Conservation (phyloP, 2,797 vertebrate genomes). For the Chaenodraco wilsoni region DNA sequence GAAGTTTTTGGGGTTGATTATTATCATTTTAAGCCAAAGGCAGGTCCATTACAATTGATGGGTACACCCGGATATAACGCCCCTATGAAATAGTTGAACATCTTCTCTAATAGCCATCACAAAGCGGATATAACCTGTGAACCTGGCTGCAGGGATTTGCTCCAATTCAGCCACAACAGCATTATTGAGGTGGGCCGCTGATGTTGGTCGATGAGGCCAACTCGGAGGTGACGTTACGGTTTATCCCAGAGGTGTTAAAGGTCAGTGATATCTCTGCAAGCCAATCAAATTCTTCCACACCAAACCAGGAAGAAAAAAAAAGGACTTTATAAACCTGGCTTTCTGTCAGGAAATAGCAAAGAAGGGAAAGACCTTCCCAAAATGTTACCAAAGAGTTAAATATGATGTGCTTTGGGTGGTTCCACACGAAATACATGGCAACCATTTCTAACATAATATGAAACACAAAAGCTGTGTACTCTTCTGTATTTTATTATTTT, state of each 20-base stretch:
- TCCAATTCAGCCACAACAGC: neutral
- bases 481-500: no score
- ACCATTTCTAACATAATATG: no score
- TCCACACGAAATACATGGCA: no score
- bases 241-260: neutral
- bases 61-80: neutral
- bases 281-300: neutral
- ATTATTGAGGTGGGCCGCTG: neutral
- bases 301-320: neutral
- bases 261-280: neutral
- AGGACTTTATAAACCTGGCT: neutral
- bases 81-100: neutral
- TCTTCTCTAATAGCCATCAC: neutral
- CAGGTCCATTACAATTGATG: neutral
- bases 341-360: neutral
- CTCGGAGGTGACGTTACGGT: neutral
- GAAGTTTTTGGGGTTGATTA: slow-evolving; percentile 29
- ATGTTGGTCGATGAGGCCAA: neutral
- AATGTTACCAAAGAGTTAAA: neutral
- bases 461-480: no score
- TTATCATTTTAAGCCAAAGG: slow-evolving; percentile 18
- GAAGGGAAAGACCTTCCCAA: neutral
- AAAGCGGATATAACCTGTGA: neutral
- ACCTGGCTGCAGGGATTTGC: neutral
- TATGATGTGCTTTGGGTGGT: no score